Evolutionary conservation across 2,113 vertebrate species (phyloP).

Genomic region (Macroglossus sobrinus): DNA sequence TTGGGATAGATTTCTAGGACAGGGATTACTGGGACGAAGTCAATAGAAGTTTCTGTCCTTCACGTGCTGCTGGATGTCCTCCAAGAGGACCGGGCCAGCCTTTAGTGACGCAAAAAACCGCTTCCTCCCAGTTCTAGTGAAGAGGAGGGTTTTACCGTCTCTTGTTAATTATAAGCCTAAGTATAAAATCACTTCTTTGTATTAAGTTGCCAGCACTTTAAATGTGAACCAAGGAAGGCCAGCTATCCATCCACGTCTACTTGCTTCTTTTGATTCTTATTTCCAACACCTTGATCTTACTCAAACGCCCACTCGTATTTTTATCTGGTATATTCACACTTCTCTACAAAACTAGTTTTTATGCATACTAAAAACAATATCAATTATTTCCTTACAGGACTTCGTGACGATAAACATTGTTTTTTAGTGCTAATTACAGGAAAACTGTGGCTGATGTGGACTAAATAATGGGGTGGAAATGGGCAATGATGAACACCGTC

Average conservation of each 20-base stretch:
- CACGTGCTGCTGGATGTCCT: not conserved
- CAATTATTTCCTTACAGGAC: not conserved
- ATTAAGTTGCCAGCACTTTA: not conserved
- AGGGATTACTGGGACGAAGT: not conserved
- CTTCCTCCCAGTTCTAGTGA: not conserved
- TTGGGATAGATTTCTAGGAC: not conserved
- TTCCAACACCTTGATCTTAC: not conserved
- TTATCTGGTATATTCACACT: not conserved
- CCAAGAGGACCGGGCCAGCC: not conserved
- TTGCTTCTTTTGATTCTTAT: not conserved
- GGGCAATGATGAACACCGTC: not conserved
- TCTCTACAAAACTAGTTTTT: not conserved
- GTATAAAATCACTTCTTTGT: not conserved
- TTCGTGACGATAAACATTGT: not conserved
- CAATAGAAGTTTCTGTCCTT: not conserved
- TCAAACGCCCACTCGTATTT: fast-evolving
- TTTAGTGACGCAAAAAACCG: not conserved
- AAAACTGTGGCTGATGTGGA: fast-evolving
- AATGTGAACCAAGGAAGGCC: not conserved
- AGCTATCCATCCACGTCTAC: fast-evolving
- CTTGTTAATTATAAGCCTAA: not conserved
- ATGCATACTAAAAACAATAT: not conserved
- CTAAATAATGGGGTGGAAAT: not conserved
- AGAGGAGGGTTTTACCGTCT: not conserved
- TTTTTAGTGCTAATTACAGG: not conserved